Percentiles rank a stretch among this genome's conserved stretches.
Conservation (phyloP, 2,113 vertebrate genomes). For the Urocitellus parryii region DNA sequence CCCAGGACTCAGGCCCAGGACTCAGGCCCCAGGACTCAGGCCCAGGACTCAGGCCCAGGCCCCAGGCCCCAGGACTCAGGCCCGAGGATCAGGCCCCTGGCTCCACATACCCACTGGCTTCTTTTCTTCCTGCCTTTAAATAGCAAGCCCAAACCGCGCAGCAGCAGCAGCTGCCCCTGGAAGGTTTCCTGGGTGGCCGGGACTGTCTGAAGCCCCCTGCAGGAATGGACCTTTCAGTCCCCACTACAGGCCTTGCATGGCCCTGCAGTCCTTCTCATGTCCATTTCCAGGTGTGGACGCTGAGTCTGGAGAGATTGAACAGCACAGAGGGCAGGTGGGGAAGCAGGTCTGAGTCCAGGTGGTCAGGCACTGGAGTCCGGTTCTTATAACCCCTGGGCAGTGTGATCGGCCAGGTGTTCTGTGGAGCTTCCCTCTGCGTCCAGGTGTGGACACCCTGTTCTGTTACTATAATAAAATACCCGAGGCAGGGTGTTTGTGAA, state of each 20-base stretch:
- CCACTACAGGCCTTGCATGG: fast-evolving
- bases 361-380: neutral
- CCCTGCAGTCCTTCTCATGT: fast-evolving
- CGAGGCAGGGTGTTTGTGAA: neutral
- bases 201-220: neutral
- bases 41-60: no score
- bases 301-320: neutral
- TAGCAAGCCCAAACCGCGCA: no score
- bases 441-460: neutral
- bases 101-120: no score
- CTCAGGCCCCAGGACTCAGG: no score
- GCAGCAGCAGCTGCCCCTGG: no score
- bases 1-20: no score
- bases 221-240: neutral
- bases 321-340: fast-evolving
- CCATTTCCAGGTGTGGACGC: neutral
- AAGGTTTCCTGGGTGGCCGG: neutral
- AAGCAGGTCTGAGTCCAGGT: neutral
- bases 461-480: neutral
- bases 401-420: no score
- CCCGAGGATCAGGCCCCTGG: no score
- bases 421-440: neutral
- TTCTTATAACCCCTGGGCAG: fast-evolving
- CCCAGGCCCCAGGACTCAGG: no score
- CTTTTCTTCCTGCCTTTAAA: no score